Base-by-base conservation (phyloP, 2,113 vertebrate genomes). In the Ovibos moschatus region DNA sequence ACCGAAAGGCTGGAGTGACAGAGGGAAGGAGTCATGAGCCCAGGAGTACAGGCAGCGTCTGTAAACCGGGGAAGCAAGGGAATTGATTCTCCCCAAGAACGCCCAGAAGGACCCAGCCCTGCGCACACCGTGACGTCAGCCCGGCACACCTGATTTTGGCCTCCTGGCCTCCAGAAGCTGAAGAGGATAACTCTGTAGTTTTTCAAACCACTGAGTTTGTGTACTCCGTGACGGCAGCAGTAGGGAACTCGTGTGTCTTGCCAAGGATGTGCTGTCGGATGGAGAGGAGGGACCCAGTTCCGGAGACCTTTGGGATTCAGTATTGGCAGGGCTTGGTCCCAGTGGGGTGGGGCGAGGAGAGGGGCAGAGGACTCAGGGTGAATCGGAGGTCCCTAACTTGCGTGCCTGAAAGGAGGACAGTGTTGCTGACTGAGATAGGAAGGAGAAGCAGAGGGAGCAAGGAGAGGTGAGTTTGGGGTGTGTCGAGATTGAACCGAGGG, bases 281-380 rank as follows among this genome's bases (percentile, higher is more conserved):
- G 51, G 25, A 58, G 40, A 58, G 5, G 25, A 87, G 50, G 9
- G 25, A 6, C 30, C 86, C 60, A 16, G 25, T 16, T 57, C 9
- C 30, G 11, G 86, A 36, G 60, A 47, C 2, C 76, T 71, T 36
- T 14, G 45, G 47, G 60, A 82, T 25, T 74, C 47, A 12, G 64
- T 15, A 6, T 78, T 45, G 19, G 21, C 7, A 57, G 76, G 2
- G 12, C 51, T 27, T 19, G 30, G 58, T 33, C 53, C 27, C 25
- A 1, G 1, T 21, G 2, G 30, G 17, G 28, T 50, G 57, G 40
- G 30, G 6, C 1, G 11, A 23, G 16, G 7, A 17, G 14, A 47
- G 15, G 25, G 7, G 40, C 76, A 76, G 60, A 76, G 50, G 45
- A 33, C 16, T n/a, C 11, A 0, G 27, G 7, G 2, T 9, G 57